Base-by-base conservation (phyloP, 2,113 vertebrate species). In the Engraulis encrasicolus region DNA sequence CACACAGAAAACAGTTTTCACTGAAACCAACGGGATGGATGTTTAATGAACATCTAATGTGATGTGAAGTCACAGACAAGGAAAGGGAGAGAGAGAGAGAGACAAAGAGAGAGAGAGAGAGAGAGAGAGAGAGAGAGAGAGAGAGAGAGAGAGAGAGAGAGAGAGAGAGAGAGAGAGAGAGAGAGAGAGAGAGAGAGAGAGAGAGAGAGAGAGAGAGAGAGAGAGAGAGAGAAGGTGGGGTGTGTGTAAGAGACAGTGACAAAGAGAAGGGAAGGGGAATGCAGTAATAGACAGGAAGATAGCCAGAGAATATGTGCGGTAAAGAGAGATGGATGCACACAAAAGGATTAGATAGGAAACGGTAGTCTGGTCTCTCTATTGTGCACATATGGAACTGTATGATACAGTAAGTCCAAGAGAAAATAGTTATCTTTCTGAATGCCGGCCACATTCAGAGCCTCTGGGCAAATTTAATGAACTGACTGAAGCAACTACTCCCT, bases 401-500 rank as follows among this genome's bases (percentile, higher is more conserved):
- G n/a, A n/a, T n/a, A n/a, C n/a, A n/a, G n/a, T 74, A 17, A 14
- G 66, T 31, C 66, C 14, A 2, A 31, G 34, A 74, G 66, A 74
- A 34, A 74, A 36, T 23, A 74, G 31, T 74, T 11, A n/a, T n/a
- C 34, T 74, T 31, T 74, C 9, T 74, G 31, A 74, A 74, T 74
- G 27, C 66, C 34, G 66, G 27, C 27, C 66, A 74, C 66, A 74
- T 74, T 74, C 66, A 74, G 7, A 74, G 66, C 66, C 66, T 74
- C 23, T 74, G 66, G 66, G 66, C 66, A 34, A 74, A 74, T 74
- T 34, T 74, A 74, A 34, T 74, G 34, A 74, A 74, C 66, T 74
- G 66, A 74, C 66, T 74, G 27, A 31, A 74, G 66, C 66, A 34
- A 74, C 66, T 74, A 74, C 66, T 74, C 66, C 66, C 66, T 74